phyloP scores from a whole-genome alignment of 2,113 vertebrate species.

The Platycercus adscitus region DNA sequence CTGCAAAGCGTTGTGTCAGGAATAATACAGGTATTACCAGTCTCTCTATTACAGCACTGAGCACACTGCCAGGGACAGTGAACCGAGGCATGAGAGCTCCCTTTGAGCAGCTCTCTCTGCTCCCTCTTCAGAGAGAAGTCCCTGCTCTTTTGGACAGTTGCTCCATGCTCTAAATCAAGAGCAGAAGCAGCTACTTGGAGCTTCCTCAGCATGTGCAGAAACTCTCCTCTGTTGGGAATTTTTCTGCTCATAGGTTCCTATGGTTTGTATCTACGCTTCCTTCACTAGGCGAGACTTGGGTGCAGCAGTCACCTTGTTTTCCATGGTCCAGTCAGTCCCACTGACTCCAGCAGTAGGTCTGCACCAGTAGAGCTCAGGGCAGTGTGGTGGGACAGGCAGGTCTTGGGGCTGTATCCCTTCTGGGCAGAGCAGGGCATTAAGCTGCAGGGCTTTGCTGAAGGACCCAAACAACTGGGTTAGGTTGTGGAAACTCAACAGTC shows the following conservation, averaged over 20 bases:
- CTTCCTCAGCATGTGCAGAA: not conserved
- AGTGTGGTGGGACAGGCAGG: not conserved
- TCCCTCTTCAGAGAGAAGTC: not conserved
- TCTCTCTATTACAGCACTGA: not conserved
- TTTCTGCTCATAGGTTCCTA: not conserved
- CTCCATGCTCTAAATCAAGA: not conserved
- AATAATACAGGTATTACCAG: slow-evolving; percentile 36
- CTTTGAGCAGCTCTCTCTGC: not conserved
- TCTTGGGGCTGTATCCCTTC: not conserved
- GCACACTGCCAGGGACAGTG: not conserved
- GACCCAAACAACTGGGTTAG: not conserved
- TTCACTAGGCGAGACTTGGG: not conserved
- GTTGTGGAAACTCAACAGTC: not conserved
- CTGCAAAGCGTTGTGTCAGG: slow-evolving; percentile 6
- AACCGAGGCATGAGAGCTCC: not conserved
- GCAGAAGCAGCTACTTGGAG: not conserved
- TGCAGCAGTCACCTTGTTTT: not conserved
- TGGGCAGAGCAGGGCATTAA: not conserved
- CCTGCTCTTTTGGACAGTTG: not conserved
- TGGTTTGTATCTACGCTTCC: not conserved
- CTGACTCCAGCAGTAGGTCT: not conserved
- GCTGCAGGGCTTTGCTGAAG: not conserved
- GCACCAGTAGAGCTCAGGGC: not conserved
- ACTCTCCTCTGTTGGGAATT: accelerated
- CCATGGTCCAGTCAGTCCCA: not conserved